Conservation (phyloP, 2,113 vertebrate genomes). For the Larimichthys polyactis region DNA sequence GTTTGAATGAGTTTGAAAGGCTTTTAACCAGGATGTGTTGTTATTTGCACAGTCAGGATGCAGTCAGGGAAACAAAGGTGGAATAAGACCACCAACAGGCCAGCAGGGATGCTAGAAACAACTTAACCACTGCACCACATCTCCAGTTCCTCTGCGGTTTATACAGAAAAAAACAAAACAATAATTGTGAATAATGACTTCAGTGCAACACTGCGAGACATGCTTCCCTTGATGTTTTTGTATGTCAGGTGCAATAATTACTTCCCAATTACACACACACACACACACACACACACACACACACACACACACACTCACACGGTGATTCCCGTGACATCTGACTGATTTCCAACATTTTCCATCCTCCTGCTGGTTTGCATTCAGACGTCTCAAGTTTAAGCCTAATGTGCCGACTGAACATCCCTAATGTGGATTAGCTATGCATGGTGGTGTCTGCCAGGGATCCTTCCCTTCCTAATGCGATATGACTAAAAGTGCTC, state of each 20-base stretch:
- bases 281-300: not conserved
- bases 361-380: conserved; percentile 51
- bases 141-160: not conserved
- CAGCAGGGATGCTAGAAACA: not conserved
- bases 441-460: conserved; percentile 59
- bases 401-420: conserved; percentile 59
- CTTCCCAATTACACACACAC: conserved; percentile 22
- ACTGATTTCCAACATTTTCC: conserved; percentile 54
- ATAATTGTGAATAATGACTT: conserved; percentile 18
- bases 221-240: conserved; percentile 4
- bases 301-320: not conserved
- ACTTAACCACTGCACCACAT: not conserved
- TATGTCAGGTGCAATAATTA: conserved; percentile 34
- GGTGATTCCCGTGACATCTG: conserved; percentile 39
- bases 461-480: conserved; percentile 47
- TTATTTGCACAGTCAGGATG: not conserved
- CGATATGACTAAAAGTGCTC: conserved; percentile 54
- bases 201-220: not conserved
- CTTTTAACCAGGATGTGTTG: conserved; percentile 8
- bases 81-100: not conserved
- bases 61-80: not conserved
- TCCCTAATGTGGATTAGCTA: conserved; percentile 73
- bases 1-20: not conserved
- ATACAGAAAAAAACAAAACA: not conserved
- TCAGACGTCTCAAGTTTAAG: conserved; percentile 51